Evolutionary conservation across 2,888 invertebrate genomes (phyloP).

Genomic region (Entomobrya multifasciata): DNA sequence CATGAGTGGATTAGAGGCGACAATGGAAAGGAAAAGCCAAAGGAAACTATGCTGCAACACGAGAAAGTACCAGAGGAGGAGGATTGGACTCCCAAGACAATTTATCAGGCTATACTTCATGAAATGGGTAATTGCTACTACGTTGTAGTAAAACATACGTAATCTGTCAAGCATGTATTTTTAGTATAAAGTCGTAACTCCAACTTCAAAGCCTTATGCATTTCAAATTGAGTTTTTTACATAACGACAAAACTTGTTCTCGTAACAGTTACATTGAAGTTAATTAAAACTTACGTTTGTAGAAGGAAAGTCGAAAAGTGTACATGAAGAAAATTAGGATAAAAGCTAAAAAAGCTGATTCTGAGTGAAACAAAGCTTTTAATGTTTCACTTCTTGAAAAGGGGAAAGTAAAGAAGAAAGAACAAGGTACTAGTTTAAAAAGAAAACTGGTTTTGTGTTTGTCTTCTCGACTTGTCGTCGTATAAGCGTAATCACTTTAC

Average conservation of each 20-base stretch:
- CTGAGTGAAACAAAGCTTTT: too few relatives aligned
- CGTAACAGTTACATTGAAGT: background rate
- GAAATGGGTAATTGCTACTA: constrained; percentile 72
- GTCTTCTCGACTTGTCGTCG: background rate
- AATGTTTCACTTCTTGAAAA: too few relatives aligned
- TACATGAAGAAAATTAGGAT: constrained; percentile 25
- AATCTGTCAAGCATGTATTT: too few relatives aligned
- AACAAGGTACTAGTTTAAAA: too few relatives aligned
- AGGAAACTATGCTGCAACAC: constrained; percentile 1
- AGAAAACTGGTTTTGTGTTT: constrained; percentile 7
- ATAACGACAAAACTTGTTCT: constrained; percentile 10
- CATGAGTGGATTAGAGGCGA: constrained; percentile 65
- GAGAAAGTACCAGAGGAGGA: constrained; percentile 23
- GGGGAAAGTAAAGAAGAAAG: too few relatives aligned
- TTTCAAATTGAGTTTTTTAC: background rate
- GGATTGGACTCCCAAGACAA: constrained; percentile 73
- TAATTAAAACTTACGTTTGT: constrained; percentile 22
- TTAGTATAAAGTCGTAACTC: too few relatives aligned
- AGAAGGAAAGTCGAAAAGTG: too few relatives aligned
- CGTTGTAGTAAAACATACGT: too few relatives aligned
- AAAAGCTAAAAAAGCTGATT: constrained; percentile 18
- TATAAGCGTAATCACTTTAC: constrained; percentile 24
- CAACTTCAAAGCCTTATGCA: too few relatives aligned
- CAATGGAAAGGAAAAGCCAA: constrained; percentile 25
- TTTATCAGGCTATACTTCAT: constrained; percentile 77